phyloP scores from a whole-genome alignment of 2,797 vertebrate genomes.

The Myotis findleyi region DNA sequence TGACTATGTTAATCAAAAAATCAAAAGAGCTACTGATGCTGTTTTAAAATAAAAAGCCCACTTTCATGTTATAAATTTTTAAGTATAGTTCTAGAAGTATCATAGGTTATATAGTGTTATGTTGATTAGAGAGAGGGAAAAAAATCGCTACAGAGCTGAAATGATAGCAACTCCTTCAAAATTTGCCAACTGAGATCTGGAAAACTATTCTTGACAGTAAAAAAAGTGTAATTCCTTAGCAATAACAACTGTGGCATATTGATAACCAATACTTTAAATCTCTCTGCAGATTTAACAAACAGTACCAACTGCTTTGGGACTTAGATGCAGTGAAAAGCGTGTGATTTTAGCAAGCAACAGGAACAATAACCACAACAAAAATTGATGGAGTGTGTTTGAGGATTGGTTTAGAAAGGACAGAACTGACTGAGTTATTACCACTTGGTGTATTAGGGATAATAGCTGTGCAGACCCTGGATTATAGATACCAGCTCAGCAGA shows the following conservation, averaged over 20 bases:
- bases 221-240: constrained; percentile 68
- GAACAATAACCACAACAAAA: constrained; percentile 63
- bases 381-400: constrained; percentile 64
- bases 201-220: constrained; percentile 61
- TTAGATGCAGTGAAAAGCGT: constrained; percentile 43
- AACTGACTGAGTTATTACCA: constrained; percentile 67
- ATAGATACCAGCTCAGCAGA: constrained; percentile 72
- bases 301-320: constrained; percentile 65
- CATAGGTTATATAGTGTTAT: background rate
- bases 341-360: constrained; percentile 56
- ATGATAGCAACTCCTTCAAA: constrained; percentile 56
- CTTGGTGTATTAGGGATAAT: constrained; percentile 60
- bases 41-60: constrained; percentile 7
- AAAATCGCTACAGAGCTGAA: constrained; percentile 11
- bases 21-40: background rate
- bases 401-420: constrained; percentile 68
- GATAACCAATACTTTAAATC: constrained; percentile 78
- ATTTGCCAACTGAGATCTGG: constrained; percentile 23
- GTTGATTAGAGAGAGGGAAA: background rate
- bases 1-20: constrained; percentile 13
- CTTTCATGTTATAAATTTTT: constrained; percentile 12
- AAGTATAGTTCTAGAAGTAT: background rate
- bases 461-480: constrained; percentile 15
- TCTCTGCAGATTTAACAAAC: constrained; percentile 71
- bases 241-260: constrained; percentile 70